Conservation (phyloP, 1,140 invertebrate species). For the Eueides isabella region DNA sequence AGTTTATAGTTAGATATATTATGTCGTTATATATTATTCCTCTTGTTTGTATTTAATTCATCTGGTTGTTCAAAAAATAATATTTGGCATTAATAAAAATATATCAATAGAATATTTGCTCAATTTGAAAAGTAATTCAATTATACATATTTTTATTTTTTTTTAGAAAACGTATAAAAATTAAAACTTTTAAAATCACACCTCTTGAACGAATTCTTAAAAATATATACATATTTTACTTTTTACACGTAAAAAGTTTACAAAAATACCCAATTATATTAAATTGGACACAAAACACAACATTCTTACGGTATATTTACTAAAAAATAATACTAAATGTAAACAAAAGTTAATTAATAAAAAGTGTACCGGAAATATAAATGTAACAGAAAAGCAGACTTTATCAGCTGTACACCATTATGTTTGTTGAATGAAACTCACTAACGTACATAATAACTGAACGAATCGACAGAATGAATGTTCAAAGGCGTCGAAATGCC, state of each 20-base stretch:
- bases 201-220: no score
- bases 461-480: slow-evolving; percentile 15
- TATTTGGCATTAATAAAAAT: no score
- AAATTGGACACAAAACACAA: neutral
- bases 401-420: neutral
- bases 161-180: no score
- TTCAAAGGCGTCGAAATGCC: slow-evolving; percentile 18
- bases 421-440: slow-evolving; percentile 14
- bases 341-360: slow-evolving; percentile 2
- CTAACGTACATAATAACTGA: slow-evolving; percentile 2
- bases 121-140: no score
- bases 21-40: no score
- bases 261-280: neutral
- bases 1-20: no score
- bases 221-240: no score
- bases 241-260: no score
- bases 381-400: neutral
- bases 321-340: neutral
- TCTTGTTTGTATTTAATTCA: neutral
- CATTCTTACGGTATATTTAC: neutral
- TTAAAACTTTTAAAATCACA: no score
- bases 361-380: slow-evolving; percentile 8
- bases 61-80: no score
- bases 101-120: no score
- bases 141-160: no score